Base-by-base conservation (phyloP, 2,888 invertebrate species). In the Plebejus argus region DNA sequence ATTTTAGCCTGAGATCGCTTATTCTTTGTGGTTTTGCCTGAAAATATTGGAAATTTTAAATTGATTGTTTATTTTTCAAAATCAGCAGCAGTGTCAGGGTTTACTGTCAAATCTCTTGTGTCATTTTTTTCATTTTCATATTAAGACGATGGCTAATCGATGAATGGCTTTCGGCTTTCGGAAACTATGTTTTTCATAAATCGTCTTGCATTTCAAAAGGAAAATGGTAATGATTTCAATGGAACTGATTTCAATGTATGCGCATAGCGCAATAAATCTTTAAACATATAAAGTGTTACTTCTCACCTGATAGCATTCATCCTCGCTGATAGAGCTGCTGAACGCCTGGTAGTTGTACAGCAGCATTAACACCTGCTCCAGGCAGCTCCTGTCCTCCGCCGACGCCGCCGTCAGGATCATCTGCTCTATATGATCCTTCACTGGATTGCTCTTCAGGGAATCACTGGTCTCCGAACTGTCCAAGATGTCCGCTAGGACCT, bases 361-460 rank as follows among this genome's bases (percentile, higher is more conserved):
- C 83, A 96, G 89, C 87, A 95, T 94, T 79, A 96, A 86, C 75
- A 96, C 93, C 85, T 96, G 96, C 83, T 96, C 95, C 84, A 96
- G 89, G 82, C 96, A 96, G 76, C 94, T 91, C 85, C 95, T 95
- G 83, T 96, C 96, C 58, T 95, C 95, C 78, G 94, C 94, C 23
- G 94, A 93, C 18, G 90, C 90, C 71, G 94, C 92, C 78, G 91
- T 94, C 82, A 94, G 80, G 81, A 94, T 91, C 94, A 94, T 94
- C 84, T 93, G 93, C 81, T 94, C 94, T 76, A 94, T 82, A 83
- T 92, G 94, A 53, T 94, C 94, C 82, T 92, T 94, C 79, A 94
- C 93, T 79, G 93, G 93, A 80, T 92, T 94, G 81, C 90, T 92
- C 82, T 89, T 91, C 79, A 93, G 84, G 70, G 93, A 93, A 82